Base-by-base conservation (phyloP, 2,113 vertebrate species). In the Tachycineta bicolor region DNA sequence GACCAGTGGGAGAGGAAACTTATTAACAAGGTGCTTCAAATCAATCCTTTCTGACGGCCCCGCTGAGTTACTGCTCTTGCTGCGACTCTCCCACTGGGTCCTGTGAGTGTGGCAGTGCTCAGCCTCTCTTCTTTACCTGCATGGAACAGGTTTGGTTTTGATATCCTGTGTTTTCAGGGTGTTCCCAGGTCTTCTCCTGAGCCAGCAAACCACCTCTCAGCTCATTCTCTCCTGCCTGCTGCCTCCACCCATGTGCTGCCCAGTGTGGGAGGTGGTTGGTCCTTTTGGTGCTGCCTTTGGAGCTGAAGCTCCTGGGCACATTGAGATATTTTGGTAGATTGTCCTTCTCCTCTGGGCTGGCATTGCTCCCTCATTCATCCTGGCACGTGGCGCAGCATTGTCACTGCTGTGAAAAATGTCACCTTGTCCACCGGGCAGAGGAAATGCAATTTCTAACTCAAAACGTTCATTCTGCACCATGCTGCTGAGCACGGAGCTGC, bases 11-110 rank as follows among this genome's bases (percentile, higher is more conserved):
- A 91, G 49, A 91, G 62, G 84, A 89, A 95, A 85, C 93, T 93
- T 85, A 87, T 94, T 94, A 96, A 91, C 62, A 69, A 91, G 91
- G 65, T 94, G 74, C 81, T 93, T 91, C 77, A 87, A 81, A 92
- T 95, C 96, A 95, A 71, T 92, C 83, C 80, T 75, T 64, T n/a
- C 44, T 81, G 93, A 91, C 0, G 12, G 69, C 79, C 59, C 68
- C 0, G 0, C 34, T 71, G 94, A 94, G 85, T 80, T 92, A 80
- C 18, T 4, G 79, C 21, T 0, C 33, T 71, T 52, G 56, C 83
- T 41, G 73, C 0, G 2, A 25, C 52, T 74, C 55, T n/a, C 55
- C 71, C 41, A 11, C 25, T 0, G 4, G 60, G 26, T 83, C 60
- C 85, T 64, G 39, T 4, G 81, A 56, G 16, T 34, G 71, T 77